Evolutionary conservation across 2,888 invertebrate genomes (phyloP).

Genomic region (Coelogynopora nodosa): DNA sequence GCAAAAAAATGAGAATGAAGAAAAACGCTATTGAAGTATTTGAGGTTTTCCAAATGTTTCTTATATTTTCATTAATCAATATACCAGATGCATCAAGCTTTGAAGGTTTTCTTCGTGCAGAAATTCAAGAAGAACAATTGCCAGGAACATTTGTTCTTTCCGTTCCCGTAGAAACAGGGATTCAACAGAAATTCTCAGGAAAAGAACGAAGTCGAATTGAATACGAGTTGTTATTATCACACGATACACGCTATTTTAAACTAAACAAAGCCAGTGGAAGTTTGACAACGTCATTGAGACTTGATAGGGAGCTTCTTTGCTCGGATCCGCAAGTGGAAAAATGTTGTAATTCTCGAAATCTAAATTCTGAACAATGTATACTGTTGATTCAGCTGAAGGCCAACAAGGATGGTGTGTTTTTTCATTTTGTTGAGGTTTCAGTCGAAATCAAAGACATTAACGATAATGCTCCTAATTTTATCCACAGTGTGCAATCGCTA

Average conservation of each 20-base stretch:
- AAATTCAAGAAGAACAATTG: constrained; percentile 29
- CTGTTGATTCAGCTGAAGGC: neutral
- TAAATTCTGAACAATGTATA: neutral
- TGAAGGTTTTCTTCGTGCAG: neutral
- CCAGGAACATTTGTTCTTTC: constrained; percentile 39
- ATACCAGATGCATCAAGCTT: neutral
- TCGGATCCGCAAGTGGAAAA: neutral
- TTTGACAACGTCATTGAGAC: neutral
- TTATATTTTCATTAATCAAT: neutral
- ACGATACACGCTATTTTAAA: neutral
- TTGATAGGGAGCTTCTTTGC: neutral
- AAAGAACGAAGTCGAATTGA: neutral
- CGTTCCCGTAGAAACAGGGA: neutral
- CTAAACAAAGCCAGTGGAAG: neutral
- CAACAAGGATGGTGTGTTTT: neutral
- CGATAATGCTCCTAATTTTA: constrained; percentile 16
- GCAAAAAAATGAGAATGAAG: neutral
- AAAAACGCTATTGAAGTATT: neutral
- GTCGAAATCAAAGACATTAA: constrained; percentile 15
- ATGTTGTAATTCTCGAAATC: neutral
- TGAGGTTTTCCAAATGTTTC: neutral
- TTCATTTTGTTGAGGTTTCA: neutral
- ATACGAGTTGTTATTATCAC: neutral
- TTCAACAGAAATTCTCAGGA: neutral
- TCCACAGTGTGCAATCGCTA: neutral